Evolutionary conservation across 2,888 invertebrate genomes (phyloP), one percentile per base, ranked within the genome.

Genomic region (Anthophora plumipes): DNA sequence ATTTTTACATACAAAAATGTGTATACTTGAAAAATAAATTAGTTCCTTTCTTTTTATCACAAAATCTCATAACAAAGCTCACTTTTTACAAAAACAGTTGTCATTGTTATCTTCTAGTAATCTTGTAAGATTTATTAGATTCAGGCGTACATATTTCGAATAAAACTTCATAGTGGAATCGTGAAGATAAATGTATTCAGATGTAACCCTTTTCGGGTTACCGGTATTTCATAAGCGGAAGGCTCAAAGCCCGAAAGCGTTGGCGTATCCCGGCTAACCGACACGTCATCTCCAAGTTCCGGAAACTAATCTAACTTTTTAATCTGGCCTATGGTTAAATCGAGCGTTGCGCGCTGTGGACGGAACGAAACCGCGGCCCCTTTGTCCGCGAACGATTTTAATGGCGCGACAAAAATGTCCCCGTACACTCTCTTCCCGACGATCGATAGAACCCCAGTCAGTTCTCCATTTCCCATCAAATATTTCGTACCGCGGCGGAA

Each of bases 401-500:
- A 88, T 77, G 85, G 82, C 80, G 71, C 61, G 77, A 74, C 78
- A 74, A 70, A 78, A 86, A 82, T 81, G 76, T 64, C n/a, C n/a
- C n/a, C n/a, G n/a, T n/a, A n/a, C n/a, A n/a, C n/a, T n/a, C n/a
- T n/a, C n/a, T n/a, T n/a, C 41, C 50, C 60, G 63, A 9, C 67
- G 80, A 86, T 88, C 87, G 82, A 87, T 86, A 79, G 46, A 7
- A 37, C 9, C n/a, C n/a, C n/a, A n/a, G 46, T 69, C 68, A 66
- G 20, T 37, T 43, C 71, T 41, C 71, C 37, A 4, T 50, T 52
- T 17, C 43, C 70, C 63, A 80, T 77, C 68, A 82, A 80, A 86
- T 88, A 86, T 87, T 88, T 84, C 88, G 75, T 72, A 76, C 52
- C 67, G 55, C 67, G 88, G 64, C 52, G 46, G 77, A 85, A 81